Evolutionary conservation across 2,113 vertebrate species (phyloP).

Genomic region (Lota lota): DNA sequence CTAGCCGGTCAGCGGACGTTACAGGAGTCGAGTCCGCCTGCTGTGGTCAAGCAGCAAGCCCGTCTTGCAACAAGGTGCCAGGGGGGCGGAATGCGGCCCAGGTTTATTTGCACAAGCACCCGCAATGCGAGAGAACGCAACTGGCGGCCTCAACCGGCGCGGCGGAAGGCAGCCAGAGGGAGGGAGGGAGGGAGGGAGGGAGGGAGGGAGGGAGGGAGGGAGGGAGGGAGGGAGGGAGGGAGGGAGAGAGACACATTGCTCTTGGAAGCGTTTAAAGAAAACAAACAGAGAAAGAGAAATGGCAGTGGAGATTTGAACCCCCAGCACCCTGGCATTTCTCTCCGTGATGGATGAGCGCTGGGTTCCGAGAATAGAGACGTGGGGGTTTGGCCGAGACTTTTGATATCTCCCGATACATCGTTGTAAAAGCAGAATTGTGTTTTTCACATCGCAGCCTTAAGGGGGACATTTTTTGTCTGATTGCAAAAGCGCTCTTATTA

Average conservation of each 20-base stretch:
- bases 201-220: background rate
- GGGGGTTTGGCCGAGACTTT: slow-evolving; percentile 39
- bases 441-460: slow-evolving; percentile 46
- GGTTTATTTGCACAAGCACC: background rate
- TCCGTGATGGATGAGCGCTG: slow-evolving; percentile 60
- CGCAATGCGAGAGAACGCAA: background rate
- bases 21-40: background rate
- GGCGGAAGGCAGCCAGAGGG: no score
- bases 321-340: slow-evolving; percentile 57
- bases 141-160: background rate
- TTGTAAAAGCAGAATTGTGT: slow-evolving; percentile 54
- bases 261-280: slow-evolving; percentile 59
- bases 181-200: no score
- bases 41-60: background rate
- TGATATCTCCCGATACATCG: slow-evolving; percentile 54
- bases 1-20: no score
- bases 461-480: slow-evolving; percentile 49
- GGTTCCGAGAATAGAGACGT: slow-evolving; percentile 36
- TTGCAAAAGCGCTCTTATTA: slow-evolving; percentile 55
- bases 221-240: slow-evolving; percentile 28
- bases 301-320: slow-evolving; percentile 56
- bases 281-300: slow-evolving; percentile 67
- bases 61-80: background rate
- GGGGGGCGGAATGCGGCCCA: background rate
- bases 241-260: slow-evolving; percentile 18